Conservation (phyloP, 1,140 invertebrate genomes). For the Drosophila hydei region DNA sequence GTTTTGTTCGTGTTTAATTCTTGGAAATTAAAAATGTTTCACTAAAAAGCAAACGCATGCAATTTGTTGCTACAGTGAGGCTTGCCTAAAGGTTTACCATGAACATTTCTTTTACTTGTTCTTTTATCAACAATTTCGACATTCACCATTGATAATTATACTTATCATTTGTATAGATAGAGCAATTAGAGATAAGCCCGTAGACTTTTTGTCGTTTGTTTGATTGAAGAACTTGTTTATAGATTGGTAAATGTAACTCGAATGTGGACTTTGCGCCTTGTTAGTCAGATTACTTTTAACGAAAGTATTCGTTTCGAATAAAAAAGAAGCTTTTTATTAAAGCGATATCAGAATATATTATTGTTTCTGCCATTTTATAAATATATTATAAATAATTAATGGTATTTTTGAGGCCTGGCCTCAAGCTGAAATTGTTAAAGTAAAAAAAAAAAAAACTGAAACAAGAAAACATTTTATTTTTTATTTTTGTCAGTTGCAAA, state of each 20-base stretch:
- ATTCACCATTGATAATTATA: background rate
- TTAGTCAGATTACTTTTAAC: background rate
- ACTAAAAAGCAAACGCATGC: background rate
- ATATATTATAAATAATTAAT: no score
- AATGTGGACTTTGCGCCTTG: conserved; percentile 3
- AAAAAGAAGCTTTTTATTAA: no score
- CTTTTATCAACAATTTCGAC: background rate
- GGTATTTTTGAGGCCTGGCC: no score
- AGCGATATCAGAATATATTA: no score
- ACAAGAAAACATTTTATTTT: no score
- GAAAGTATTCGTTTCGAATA: no score
- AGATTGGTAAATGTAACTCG: background rate
- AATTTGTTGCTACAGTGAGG: background rate
- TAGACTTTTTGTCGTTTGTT: background rate
- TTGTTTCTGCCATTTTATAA: no score
- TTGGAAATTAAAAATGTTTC: background rate
- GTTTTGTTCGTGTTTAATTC: background rate
- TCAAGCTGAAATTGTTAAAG: no score
- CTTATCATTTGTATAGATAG: conserved; percentile 13
- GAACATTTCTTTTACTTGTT: background rate
- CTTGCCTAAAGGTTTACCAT: background rate
- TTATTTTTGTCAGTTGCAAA: no score
- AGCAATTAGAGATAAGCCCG: conserved; percentile 2
- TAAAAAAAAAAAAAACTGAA: no score
- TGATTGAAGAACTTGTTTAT: background rate